Evolutionary conservation across 2,888 invertebrate species (phyloP), one percentile per base, ranked within the genome.

Genomic region (Fabriciana adippe): DNA sequence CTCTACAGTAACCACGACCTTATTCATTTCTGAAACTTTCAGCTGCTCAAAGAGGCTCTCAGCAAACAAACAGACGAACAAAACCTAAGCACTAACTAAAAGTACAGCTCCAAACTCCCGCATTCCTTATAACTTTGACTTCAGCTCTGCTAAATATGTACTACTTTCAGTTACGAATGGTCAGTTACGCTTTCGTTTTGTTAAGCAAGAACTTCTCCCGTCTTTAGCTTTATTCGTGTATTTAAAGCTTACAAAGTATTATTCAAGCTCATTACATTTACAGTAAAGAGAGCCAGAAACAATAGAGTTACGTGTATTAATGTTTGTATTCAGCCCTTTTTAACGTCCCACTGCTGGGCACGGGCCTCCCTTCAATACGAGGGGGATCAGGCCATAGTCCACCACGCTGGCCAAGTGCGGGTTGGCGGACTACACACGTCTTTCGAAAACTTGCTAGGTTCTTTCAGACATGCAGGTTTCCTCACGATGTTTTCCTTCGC

Each of bases 61-160:
- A 26, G 26, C 48, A 50, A 53, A 61, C 61, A 61, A 18, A 61
- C 61, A 61, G 51, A 61, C 61, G 61, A 61, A 61, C 61, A 61
- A 61, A 61, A 48, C 51, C 61, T 61, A 61, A 61, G 61, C 61
- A 18, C 51, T 35, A 53, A 61, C 61, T 53, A 6, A 41, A 61
- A 61, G 50, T 51, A 41, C 50, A 26, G 41, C 61, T 61, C 15
- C 51, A 61, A 53, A 61, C 61, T 61, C 51, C 21, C 61, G 35
- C 61, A 61, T 61, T 61, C 61, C 61, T 61, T 53, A 61, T 61
- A 61, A 61, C 41, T 61, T 61, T 14, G 61, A 51, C 51, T 61
- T 50, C 35, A 41, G 41, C 41, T 61, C 18, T 15, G 15, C 31
- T 53, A 51, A 18, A 51, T 61, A 61, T 61, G 35, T 18, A 61